phyloP scores from a whole-genome alignment of 2,797 vertebrate genomes.

The Clarias fuscus region DNA sequence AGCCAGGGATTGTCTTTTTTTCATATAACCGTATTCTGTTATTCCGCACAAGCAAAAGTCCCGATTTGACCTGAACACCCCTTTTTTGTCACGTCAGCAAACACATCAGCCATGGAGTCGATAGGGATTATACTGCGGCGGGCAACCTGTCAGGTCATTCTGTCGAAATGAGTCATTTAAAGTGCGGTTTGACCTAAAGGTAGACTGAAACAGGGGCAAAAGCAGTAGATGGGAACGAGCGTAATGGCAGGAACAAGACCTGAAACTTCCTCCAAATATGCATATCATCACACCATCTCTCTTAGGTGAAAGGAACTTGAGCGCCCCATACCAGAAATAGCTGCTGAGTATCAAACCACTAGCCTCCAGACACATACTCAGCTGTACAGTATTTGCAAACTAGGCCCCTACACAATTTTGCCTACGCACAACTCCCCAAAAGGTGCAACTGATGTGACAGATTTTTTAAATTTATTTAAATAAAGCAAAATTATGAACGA shows the following conservation, averaged over 20 bases:
- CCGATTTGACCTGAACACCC: too few species aligned
- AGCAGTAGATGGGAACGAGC: not conserved
- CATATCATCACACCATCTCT: conserved; percentile 71
- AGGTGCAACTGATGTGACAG: not conserved
- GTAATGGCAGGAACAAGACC: conserved; percentile 27
- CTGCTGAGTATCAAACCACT: conserved; percentile 40
- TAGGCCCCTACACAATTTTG: not conserved
- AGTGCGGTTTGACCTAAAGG: conserved; percentile 28
- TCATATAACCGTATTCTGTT: too few species aligned
- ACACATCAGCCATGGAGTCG: not conserved
- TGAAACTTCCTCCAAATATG: conserved; percentile 38
- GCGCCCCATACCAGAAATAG: conserved; percentile 46
- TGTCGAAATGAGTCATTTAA: conserved; percentile 25
- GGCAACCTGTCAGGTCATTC: conserved; percentile 27
- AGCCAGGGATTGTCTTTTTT: too few species aligned
- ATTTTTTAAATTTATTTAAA: not conserved
- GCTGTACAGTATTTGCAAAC: not conserved
- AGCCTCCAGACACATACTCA: conserved; percentile 16
- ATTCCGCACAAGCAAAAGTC: too few species aligned
- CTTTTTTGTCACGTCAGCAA: not conserved
- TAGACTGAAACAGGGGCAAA: conserved; percentile 4
- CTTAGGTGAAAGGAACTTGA: conserved; percentile 55
- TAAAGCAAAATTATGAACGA: not conserved
- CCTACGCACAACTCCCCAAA: not conserved
- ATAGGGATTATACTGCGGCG: not conserved